phyloP scores from a whole-genome alignment of 2,113 vertebrate genomes.

The Ceyx cyanopectus region DNA sequence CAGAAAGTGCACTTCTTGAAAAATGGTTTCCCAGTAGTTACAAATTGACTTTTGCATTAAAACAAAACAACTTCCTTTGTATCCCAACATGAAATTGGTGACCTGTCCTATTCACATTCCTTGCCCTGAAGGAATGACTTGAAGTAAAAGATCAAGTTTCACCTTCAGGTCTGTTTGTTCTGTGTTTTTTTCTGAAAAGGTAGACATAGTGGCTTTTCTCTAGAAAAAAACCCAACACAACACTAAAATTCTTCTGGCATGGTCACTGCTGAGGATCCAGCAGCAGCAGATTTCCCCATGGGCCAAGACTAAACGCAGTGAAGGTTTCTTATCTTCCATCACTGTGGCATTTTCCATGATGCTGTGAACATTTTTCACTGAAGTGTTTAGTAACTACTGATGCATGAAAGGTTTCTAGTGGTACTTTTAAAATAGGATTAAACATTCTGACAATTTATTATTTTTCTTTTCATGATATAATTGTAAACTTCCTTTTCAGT shows the following conservation, averaged over 20 bases:
- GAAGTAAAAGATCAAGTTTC: background rate
- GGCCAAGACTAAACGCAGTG: accelerated
- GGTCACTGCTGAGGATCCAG: background rate
- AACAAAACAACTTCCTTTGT: accelerated
- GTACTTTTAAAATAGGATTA: background rate
- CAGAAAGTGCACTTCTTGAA: constrained; percentile 15
- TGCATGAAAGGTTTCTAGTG: background rate
- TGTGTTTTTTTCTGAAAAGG: background rate
- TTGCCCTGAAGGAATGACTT: background rate
- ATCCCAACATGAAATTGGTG: background rate
- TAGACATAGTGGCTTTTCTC: background rate
- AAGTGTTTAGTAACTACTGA: background rate
- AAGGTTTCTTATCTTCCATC: background rate
- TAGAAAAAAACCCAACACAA: background rate
- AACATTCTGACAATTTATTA: accelerated
- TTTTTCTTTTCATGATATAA: accelerated
- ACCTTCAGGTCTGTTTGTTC: background rate
- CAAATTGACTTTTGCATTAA: background rate
- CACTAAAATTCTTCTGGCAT: background rate
- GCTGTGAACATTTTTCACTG: background rate
- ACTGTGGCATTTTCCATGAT: background rate
- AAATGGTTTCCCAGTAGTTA: background rate
- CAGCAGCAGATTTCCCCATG: background rate
- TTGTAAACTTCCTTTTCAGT: background rate
- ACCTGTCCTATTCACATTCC: background rate